These are phyloP conservation scores for Kuschelorhynchus macadamiae DNA, from an alignment of 2,888 invertebrate species.

Conservation along the genomic window DNA sequence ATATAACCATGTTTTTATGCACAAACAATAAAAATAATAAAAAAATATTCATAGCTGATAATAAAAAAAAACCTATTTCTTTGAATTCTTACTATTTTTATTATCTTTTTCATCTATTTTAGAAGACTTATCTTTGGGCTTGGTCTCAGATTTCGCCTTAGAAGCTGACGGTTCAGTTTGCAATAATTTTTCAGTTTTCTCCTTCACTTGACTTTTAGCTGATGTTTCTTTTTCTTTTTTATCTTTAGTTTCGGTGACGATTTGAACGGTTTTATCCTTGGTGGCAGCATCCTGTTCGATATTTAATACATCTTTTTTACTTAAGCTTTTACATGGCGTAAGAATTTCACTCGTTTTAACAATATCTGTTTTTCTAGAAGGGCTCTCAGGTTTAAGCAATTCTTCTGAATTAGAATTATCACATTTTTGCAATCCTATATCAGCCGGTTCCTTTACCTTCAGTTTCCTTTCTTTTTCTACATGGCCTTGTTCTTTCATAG, in stretches of 20 bases:
- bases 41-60: slow-evolving; percentile 2
- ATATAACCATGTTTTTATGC: slow-evolving; percentile 13
- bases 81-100: slow-evolving; percentile 32
- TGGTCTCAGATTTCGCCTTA: slow-evolving; percentile 26
- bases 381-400: background rate
- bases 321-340: slow-evolving; percentile 4
- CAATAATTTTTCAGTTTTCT: slow-evolving; percentile 5
- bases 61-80: slow-evolving; percentile 21
- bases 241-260: slow-evolving; percentile 11
- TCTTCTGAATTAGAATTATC: background rate
- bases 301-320: slow-evolving; percentile 10
- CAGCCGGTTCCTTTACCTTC: background rate
- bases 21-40: slow-evolving; percentile 6
- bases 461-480: slow-evolving; percentile 10
- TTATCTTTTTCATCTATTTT: slow-evolving; percentile 43
- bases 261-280: slow-evolving; percentile 21
- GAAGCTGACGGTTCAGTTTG: slow-evolving; percentile 11
- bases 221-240: slow-evolving; percentile 1
- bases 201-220: slow-evolving; percentile 13
- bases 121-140: slow-evolving; percentile 30
- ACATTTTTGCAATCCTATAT: slow-evolving; percentile 13
- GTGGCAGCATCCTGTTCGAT: slow-evolving; percentile 18
- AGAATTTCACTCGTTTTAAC: slow-evolving; percentile 1
- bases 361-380: background rate
- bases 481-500: background rate